Conservation (phyloP, 2,113 vertebrate species). For the Eublepharis macularius region DNA sequence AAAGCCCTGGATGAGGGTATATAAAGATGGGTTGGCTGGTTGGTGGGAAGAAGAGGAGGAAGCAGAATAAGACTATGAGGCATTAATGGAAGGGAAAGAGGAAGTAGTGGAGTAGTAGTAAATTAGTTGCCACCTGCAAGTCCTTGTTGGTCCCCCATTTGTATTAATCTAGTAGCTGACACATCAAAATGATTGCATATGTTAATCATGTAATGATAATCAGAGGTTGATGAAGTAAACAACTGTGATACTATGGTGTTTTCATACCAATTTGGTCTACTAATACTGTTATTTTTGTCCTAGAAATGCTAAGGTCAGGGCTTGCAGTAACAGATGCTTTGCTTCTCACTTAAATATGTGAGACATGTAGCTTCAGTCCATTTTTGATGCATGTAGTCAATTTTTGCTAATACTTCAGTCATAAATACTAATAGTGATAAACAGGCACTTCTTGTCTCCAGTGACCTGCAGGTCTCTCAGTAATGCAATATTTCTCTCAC, state of each 20-base stretch:
- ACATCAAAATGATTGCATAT: not conserved
- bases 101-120: too few relatives aligned
- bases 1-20: too few relatives aligned
- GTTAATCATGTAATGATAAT: not conserved
- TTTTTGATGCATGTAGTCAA: not conserved
- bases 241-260: not conserved
- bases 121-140: too few relatives aligned
- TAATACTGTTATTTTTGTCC: not conserved
- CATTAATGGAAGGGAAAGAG: too few relatives aligned
- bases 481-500: not conserved
- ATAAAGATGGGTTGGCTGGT: too few relatives aligned
- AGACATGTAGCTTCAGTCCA: not conserved
- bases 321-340: not conserved
- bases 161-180: not conserved
- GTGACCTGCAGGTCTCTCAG: not conserved
- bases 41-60: too few relatives aligned
- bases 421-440: constrained; percentile 1
- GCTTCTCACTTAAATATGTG: not conserved
- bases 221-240: not conserved
- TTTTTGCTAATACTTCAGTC: not conserved
- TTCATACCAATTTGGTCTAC: not conserved
- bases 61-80: too few relatives aligned
- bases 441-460: not conserved
- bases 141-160: too few relatives aligned
- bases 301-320: not conserved